Evolutionary conservation across 2,888 invertebrate genomes (phyloP), one percentile per base, ranked within the genome.

Genomic region (Encarsia formosa): DNA sequence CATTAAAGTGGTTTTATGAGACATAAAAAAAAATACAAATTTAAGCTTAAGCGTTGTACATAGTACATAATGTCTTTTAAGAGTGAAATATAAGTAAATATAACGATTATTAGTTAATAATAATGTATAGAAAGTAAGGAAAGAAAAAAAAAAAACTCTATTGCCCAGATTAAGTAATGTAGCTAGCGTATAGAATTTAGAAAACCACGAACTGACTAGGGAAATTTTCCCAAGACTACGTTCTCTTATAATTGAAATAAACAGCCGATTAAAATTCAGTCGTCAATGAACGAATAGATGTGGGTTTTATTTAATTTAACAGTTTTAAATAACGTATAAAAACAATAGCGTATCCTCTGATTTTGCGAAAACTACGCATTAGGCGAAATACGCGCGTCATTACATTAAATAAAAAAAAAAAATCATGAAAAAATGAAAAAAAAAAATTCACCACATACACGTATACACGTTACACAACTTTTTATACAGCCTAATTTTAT

Each of bases 11-110:
- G 46, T 54, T 57, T 52, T 49, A 56, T 45, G 53, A 57, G 54
- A 48, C 31, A 62, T 58, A 58, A 59, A 48, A 53, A 58, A 59
- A 48, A 53, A 57, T 60, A 59, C 54, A 63, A 47, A 51, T 60
- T 55, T 66, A 64, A 65, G 61, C 60, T 61, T 69, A 70, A 70
- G 67, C 68, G 65, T 68, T 73, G 73, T 73, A 73, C 61, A 73
- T 72, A 73, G 70, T 73, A 73, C 64, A 70, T 71, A 71, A 67
- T 71, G 71, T 62, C 63, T 67, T 68, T 59, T 70, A 73, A 71
- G 68, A 65, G 46, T 66, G 63, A 68, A 57, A 61, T 64, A 52
- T 51, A 70, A 70, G 66, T 71, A 71, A 68, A 63, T 67, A 67
- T 68, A 54, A 68, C 61, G 62, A 71, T 68, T 65, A 66, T 65